A percentile compares a stretch with the other conserved stretches of the same genome.
phyloP scores from a whole-genome alignment of 2,113 vertebrate genomes.

The Ranitomeya imitator region DNA sequence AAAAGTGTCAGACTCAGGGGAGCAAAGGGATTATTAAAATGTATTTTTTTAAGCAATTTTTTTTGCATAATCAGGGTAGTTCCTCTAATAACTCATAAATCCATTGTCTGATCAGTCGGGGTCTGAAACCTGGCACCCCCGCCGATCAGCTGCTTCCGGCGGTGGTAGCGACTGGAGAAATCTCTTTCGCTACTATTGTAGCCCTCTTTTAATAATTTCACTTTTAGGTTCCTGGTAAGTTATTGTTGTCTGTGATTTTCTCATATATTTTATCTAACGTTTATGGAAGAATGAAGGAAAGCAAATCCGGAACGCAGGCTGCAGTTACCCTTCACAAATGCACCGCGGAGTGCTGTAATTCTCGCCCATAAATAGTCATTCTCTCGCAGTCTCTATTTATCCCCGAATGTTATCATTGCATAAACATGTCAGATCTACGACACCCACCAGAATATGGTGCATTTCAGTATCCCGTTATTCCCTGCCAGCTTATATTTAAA shows the following conservation, averaged over 20 bases:
- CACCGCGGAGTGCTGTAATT: neutral
- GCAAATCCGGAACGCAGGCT: neutral
- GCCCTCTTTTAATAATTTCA: neutral
- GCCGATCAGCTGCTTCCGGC: too few species aligned
- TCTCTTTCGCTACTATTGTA: neutral
- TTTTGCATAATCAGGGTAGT: too few species aligned
- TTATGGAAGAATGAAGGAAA: neutral
- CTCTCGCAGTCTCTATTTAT: neutral
- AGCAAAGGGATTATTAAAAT: too few species aligned
- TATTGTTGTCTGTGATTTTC: neutral
- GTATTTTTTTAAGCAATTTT: too few species aligned
- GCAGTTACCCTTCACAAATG: constrained; percentile 14
- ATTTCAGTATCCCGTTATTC: constrained; percentile 6
- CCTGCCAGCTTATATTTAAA: neutral
- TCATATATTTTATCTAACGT: constrained; percentile 3
- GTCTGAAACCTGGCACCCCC: too few species aligned
- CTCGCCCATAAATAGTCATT: neutral
- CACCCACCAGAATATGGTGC: neutral
- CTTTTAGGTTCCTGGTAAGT: neutral
- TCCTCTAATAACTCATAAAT: too few species aligned
- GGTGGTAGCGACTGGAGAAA: neutral
- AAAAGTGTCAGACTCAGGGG: too few species aligned
- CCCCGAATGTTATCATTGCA: neutral
- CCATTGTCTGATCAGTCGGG: too few species aligned
- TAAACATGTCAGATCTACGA: neutral